A percentile compares a stretch with the other conserved stretches of the same genome.
Evolutionary conservation across 2,888 invertebrate genomes (phyloP).

Genomic region (Phyto melanocephala): DNA sequence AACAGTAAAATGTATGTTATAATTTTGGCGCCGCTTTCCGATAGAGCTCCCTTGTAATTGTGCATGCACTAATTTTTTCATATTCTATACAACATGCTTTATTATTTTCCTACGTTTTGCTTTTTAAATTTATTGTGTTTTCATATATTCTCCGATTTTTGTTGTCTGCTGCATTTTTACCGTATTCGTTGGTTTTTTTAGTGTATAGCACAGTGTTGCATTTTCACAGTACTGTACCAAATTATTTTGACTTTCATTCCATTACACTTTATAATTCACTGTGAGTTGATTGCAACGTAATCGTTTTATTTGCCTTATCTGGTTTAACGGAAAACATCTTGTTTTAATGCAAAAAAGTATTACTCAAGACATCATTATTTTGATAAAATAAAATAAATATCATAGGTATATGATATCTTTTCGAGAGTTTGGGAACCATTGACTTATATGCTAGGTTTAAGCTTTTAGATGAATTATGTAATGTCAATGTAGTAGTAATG

Average conservation of each 20-base stretch:
- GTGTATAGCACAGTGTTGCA: conserved; percentile 40
- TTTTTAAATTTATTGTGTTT: conserved; percentile 57
- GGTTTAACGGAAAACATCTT: too few species aligned
- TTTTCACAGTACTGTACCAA: conserved; percentile 52
- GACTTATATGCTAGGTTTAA: too few species aligned
- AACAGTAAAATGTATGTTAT: background rate
- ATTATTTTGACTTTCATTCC: background rate
- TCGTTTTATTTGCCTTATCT: too few species aligned
- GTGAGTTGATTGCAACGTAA: background rate
- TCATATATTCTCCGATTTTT: conserved; percentile 35
- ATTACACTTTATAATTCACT: conserved; percentile 5
- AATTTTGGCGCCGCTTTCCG: conserved; percentile 63
- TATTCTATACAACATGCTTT: conserved; percentile 42
- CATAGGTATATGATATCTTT: too few species aligned
- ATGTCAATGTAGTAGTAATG: too few species aligned
- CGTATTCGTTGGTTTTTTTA: conserved; percentile 14
- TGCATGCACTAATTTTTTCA: conserved; percentile 31
- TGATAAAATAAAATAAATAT: too few species aligned
- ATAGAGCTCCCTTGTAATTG: conserved; percentile 28
- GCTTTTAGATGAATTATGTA: too few species aligned
- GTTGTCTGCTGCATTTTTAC: conserved; percentile 32
- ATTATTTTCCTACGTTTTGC: conserved; percentile 24
- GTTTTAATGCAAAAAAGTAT: too few species aligned
- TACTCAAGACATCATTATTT: too few species aligned
- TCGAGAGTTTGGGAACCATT: too few species aligned